phyloP scores from a whole-genome alignment of 2,797 vertebrate genomes.

The Rhadinocentrus ornatus region DNA sequence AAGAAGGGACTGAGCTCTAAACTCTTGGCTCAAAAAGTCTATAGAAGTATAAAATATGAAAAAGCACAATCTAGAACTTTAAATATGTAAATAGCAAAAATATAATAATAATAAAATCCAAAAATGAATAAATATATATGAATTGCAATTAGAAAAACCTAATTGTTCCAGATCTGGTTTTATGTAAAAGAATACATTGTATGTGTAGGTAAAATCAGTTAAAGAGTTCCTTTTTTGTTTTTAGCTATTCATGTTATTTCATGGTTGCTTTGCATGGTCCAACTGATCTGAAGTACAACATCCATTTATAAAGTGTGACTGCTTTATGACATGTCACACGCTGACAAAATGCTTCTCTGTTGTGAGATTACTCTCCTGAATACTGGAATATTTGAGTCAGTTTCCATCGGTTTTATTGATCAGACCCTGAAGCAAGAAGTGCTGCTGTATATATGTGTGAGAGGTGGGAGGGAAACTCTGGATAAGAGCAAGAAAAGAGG shows the following conservation, averaged over 20 bases:
- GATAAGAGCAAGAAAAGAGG: slow-evolving; percentile 30
- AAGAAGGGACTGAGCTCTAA: not conserved
- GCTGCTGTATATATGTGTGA: slow-evolving; percentile 19
- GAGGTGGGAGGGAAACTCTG: slow-evolving; percentile 44
- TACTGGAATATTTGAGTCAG: slow-evolving; percentile 40
- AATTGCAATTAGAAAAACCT: not conserved
- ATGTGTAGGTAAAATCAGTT: not conserved
- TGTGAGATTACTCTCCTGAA: slow-evolving; percentile 49
- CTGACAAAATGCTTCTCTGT: slow-evolving; percentile 30
- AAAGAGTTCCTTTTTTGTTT: not conserved
- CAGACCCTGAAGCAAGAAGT: slow-evolving; percentile 44
- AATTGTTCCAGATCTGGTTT: not conserved
- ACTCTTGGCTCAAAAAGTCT: not conserved
- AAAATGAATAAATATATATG: not conserved
- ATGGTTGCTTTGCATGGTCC: slow-evolving; percentile 54
- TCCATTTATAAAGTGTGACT: slow-evolving; percentile 50
- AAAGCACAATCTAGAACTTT: not conserved
- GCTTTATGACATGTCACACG: slow-evolving; percentile 41
- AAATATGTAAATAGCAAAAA: not conserved
- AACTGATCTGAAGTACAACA: slow-evolving; percentile 41
- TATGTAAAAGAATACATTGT: not conserved
- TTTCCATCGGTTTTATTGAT: slow-evolving; percentile 44
- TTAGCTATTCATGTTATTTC: not conserved
- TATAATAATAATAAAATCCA: not conserved
- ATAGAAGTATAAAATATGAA: not conserved